phyloP scores from a whole-genome alignment of 1,140 invertebrate genomes.

The Leptopilina clavipes region DNA sequence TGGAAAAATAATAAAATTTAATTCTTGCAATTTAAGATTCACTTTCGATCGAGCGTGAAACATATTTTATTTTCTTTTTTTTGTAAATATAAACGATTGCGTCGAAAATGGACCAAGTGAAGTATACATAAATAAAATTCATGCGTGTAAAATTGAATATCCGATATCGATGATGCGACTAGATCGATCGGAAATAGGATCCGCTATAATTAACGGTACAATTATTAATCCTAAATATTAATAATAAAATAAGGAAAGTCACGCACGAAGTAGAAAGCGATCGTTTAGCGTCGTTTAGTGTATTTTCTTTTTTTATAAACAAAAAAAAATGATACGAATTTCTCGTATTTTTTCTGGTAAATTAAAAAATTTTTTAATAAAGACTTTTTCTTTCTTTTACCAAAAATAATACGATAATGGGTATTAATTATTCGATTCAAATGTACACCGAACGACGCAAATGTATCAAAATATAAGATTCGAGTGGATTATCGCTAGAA shows the following conservation, averaged over 20 bases:
- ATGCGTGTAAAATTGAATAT: conserved; percentile 56
- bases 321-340: neutral
- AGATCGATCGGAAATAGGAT: conserved; percentile 42
- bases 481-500: neutral
- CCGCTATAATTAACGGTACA: conserved; percentile 56
- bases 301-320: neutral
- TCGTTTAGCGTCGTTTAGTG: conserved; percentile 26
- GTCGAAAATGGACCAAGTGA: conserved; percentile 70
- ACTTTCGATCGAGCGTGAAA: conserved; percentile 36
- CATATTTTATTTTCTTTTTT: neutral
- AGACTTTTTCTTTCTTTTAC: conserved; percentile 9
- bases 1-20: neutral
- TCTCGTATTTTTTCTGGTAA: conserved; percentile 37
- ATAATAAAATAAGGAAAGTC: conserved; percentile 39
- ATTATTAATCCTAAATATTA: conserved; percentile 59
- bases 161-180: conserved; percentile 32
- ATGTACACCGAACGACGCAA: conserved; percentile 6
- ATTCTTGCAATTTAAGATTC: neutral
- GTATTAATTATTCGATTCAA: neutral
- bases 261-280: conserved; percentile 33
- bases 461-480: conserved; percentile 9
- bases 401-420: neutral
- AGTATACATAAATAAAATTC: conserved; percentile 59
- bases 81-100: conserved; percentile 70
- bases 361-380: conserved; percentile 26